These are phyloP conservation scores for Ammodytes dubius DNA, from an alignment of 2,113 vertebrate species.

Conservation along the genomic window DNA sequence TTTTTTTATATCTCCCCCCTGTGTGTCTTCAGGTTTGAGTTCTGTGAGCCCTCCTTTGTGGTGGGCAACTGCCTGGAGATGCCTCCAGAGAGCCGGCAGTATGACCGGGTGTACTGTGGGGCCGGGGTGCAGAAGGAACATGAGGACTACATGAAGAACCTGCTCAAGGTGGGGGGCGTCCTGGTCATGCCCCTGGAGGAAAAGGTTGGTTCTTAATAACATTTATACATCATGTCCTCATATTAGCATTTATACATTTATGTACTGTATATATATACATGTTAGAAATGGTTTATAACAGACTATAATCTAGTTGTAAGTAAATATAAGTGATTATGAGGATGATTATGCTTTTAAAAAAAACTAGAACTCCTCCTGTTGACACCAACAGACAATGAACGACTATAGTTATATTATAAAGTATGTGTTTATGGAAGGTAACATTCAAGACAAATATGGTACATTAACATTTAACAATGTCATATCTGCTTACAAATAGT, in stretches of 20 bases:
- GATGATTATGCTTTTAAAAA: background rate
- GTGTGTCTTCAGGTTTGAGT: slow-evolving; percentile 89
- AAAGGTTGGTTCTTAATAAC: slow-evolving; percentile 83
- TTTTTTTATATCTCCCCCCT: background rate
- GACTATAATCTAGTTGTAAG: background rate
- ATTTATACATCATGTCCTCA: background rate
- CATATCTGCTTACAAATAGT: too few relatives aligned
- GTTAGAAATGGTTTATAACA: background rate
- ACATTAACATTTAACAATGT: too few relatives aligned
- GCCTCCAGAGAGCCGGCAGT: slow-evolving; percentile 91
- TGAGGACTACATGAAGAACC: slow-evolving; percentile 96
- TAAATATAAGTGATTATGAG: background rate
- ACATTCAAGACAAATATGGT: too few relatives aligned
- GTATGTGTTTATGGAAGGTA: background rate
- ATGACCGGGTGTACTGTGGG: slow-evolving; percentile 96
- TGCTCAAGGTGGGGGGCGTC: slow-evolving; percentile 95
- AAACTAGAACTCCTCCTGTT: background rate
- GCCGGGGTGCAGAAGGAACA: slow-evolving; percentile 97
- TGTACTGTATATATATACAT: background rate
- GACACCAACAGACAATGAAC: background rate
- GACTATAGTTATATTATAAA: background rate
- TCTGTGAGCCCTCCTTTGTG: slow-evolving; percentile 96
- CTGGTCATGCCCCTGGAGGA: slow-evolving; percentile 98
- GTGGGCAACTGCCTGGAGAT: slow-evolving; percentile 96
- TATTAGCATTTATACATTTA: background rate